Conservation (phyloP, 2,888 invertebrate genomes). For the Pseudococcus viburni region DNA sequence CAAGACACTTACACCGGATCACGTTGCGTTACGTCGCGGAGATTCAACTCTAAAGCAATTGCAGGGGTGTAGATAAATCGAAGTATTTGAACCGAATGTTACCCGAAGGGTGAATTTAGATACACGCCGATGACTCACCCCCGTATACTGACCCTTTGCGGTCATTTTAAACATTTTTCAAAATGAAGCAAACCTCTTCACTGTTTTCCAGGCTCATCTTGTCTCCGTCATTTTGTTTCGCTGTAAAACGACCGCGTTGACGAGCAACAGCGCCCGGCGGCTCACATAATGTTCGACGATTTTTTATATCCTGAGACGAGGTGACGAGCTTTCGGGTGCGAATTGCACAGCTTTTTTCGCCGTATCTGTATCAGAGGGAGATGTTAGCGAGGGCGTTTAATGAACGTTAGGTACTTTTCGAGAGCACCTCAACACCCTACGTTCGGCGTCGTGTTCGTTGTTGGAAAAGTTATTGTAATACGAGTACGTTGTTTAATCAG, state of each 20-base stretch:
- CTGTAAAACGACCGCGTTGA: neutral
- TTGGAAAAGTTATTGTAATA: constrained; percentile 15
- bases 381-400: constrained; percentile 4
- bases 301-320: constrained; percentile 29
- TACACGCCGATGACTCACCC: constrained; percentile 59
- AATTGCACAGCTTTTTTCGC: neutral
- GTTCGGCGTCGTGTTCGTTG: neutral
- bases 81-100: constrained; percentile 46
- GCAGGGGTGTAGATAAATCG: constrained; percentile 55
- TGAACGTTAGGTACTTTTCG: constrained; percentile 25
- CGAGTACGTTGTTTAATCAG: constrained; percentile 39
- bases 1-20: neutral
- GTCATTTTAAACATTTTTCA: constrained; percentile 65
- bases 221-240: neutral
- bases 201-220: constrained; percentile 46
- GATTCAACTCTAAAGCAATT: constrained; percentile 13
- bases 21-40: neutral
- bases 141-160: constrained; percentile 62
- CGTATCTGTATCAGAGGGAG: neutral
- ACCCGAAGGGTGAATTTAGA: constrained; percentile 52
- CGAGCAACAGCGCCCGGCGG: constrained; percentile 4
- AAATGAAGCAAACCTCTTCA: constrained; percentile 61
- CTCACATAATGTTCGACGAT: constrained; percentile 10
- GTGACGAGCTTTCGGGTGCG: constrained; percentile 48
- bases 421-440: neutral